Evolutionary conservation across 1,140 invertebrate genomes (phyloP), one percentile per base, ranked within the genome.

Genomic region (Calliphora vicina): DNA sequence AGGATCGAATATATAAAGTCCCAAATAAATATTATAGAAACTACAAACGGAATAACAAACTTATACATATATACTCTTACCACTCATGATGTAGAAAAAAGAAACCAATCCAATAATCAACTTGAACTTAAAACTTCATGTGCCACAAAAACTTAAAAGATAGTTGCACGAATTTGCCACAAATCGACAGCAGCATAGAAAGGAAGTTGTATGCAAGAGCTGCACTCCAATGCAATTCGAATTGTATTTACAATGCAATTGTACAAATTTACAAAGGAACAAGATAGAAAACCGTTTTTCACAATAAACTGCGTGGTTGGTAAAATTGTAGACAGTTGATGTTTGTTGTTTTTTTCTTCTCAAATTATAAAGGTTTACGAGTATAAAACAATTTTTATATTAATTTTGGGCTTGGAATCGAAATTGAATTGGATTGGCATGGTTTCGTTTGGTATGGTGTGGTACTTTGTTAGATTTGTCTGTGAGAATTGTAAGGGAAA

Each of bases 401-500:
- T 67, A 67, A 67, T 67, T 67, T 67, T 67, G 74, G 35, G 74
- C 74, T 78, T 78, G 74, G 74, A 78, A 78, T 78, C 23, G 35
- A 78, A 78, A 78, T 67, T 78, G 74, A 78, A 78, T 78, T 78
- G 74, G 74, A 78, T 78, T 78, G 74, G 35, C 74, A 43, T 23
- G 35, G 25, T 43, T 42, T 43, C 10, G 20, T 43, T 13, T 50
- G 10, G 45, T 50, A 50, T 50, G 45, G 4, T 50, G 45, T 12
- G 20, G n/a, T 9, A 29, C n/a, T 23, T 20, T 13, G 20, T 23
- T 27, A 29, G 72, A 78, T 43, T 45, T 43, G 74, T 78, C 35
- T 78, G 74, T 78, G 74, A 45, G 74, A 78, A 78, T 43, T 42
- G 74, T 23, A 43, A 78, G 17, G 8, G 25, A 45, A 78, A 78